Evolutionary conservation across 2,888 invertebrate species (phyloP), one percentile per base, ranked within the genome.

Genomic region (Hemistola chrysoprasaria): DNA sequence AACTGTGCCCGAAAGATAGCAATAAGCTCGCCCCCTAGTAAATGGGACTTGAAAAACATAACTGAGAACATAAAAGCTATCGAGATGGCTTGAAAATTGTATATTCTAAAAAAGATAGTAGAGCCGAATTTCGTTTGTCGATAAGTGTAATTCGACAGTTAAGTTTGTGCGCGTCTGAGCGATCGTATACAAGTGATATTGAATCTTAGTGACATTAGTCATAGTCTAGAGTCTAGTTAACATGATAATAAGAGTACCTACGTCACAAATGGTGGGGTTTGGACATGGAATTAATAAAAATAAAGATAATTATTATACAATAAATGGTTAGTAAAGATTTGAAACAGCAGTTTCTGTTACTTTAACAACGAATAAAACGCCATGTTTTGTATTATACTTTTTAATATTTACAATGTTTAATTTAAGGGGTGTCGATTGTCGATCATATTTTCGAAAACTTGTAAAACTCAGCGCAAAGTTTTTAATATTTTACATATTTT

Each of bases 321-420:
- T n/a, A n/a, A n/a, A n/a, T n/a, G n/a, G n/a, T n/a, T n/a, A n/a
- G n/a, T n/a, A n/a, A n/a, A n/a, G n/a, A n/a, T n/a, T n/a, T n/a
- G n/a, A n/a, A n/a, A n/a, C n/a, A n/a, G n/a, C n/a, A n/a, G n/a
- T n/a, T n/a, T n/a, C n/a, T n/a, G n/a, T n/a, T n/a, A n/a, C n/a
- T 59, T 57, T 42, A 46, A 74, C 75, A 78, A 77, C 74, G 75
- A 75, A 72, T 45, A 42, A 47, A 51, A 48, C 56, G 71, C 71
- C 74, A 71, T 72, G 69, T 62, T 62, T 64, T 61, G 53, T 40
- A 58, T 54, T 45, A 45, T 28, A 63, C n/a, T 57, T 65, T 55
- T 52, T 22, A 50, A 50, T 44, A 54, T 59, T 71, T 62, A 61
- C 61, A 62, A 49, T 40, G 53, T 62, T 76, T 72, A 75, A 71